A percentile compares a stretch with the other conserved stretches of the same genome.
Evolutionary conservation across 2,113 vertebrate species (phyloP).

Genomic region (Cathartes aura): DNA sequence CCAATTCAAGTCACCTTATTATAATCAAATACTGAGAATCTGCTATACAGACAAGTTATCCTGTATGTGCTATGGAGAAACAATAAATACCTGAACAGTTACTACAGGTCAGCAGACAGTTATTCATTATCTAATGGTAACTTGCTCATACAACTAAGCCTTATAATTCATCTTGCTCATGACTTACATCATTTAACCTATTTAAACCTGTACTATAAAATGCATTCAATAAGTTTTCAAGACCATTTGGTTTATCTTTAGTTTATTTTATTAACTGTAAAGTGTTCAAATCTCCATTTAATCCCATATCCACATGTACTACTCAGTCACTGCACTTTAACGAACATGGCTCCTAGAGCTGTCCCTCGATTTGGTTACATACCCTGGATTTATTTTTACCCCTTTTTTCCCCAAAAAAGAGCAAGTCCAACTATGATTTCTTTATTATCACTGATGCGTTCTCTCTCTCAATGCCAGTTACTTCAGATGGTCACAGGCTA

Average conservation of each 20-base stretch:
- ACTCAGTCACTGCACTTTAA: not conserved
- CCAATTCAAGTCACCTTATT: not conserved
- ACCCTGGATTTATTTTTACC: slow-evolving; percentile 8
- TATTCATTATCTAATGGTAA: not conserved
- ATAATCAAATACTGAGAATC: not conserved
- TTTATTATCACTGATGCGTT: not conserved
- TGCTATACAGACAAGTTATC: not conserved
- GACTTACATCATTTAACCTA: not conserved
- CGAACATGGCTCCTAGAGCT: not conserved
- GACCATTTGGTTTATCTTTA: not conserved
- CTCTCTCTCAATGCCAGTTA: slow-evolving; percentile 14
- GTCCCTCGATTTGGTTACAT: not conserved
- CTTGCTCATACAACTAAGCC: not conserved
- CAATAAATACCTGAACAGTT: not conserved
- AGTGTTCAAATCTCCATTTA: not conserved
- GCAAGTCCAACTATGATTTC: not conserved
- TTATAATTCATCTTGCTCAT: not conserved
- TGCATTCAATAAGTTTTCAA: not conserved
- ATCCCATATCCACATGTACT: not conserved
- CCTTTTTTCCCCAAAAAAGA: not conserved
- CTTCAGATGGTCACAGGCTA: slow-evolving; percentile 14
- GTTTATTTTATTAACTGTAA: slow-evolving; percentile 21
- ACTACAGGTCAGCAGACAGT: not conserved
- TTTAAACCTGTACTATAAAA: not conserved
- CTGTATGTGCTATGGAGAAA: not conserved